These are phyloP conservation scores for Dilophus febrilis DNA, from an alignment of 2,888 invertebrate species.

Conservation along the genomic window DNA sequence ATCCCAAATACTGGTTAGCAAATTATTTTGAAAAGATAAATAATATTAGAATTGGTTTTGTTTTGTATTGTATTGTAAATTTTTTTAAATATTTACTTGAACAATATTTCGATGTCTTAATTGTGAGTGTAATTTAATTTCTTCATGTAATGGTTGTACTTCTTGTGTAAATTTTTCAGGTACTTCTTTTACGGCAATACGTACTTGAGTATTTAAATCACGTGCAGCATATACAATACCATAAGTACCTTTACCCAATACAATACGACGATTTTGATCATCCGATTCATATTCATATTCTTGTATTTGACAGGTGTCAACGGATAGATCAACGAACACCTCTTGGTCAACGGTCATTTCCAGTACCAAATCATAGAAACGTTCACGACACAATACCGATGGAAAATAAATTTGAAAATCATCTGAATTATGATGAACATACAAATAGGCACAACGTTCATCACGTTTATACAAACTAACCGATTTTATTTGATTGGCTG, in stretches of 20 bases:
- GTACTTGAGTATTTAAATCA: conserved; percentile 80
- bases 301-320: conserved; percentile 57
- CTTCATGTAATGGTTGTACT: conserved; percentile 95
- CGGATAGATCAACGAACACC: conserved; percentile 57
- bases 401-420: conserved; percentile 98
- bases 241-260: conserved; percentile 90
- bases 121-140: conserved; percentile 93
- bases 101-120: conserved; percentile 93
- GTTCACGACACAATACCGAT: conserved; percentile 65
- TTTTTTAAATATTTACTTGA: conserved; percentile 33
- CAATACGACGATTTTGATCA: conserved; percentile 67
- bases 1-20: conserved; percentile 88
- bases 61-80: too few relatives aligned
- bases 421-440: conserved; percentile 94
- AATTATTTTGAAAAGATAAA: too few relatives aligned
- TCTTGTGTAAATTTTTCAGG: conserved; percentile 90
- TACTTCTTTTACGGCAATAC: conserved; percentile 96
- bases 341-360: conserved; percentile 78
- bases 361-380: conserved; percentile 67
- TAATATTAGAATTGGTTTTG: too few relatives aligned
- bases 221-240: conserved; percentile 89
- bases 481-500: conserved; percentile 43
- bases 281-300: conserved; percentile 93
- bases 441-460: conserved; percentile 86
- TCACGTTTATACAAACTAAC: conserved; percentile 86